These are phyloP conservation scores for Monochamus saltuarius DNA, from an alignment of 1,140 invertebrate genomes.

Conservation along the genomic window DNA sequence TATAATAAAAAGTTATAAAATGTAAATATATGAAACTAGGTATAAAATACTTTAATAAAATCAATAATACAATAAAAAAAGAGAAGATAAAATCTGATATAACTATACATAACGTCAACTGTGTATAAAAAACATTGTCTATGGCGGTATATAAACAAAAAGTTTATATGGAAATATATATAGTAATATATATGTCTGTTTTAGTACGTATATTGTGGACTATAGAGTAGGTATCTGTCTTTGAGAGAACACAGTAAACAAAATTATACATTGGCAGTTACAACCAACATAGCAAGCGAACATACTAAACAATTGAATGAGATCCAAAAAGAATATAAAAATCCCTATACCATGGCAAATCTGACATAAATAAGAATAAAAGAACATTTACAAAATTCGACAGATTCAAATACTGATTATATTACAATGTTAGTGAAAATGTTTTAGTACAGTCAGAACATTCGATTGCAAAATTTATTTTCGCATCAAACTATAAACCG, in stretches of 20 bases:
- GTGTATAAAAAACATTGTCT: conserved; percentile 43
- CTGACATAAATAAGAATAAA: conserved; percentile 32
- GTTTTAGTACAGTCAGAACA: no score
- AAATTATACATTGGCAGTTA: conserved; percentile 41
- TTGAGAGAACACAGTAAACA: conserved; percentile 39
- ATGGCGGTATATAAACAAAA: conserved; percentile 40
- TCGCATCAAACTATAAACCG: no score
- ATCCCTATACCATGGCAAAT: conserved; percentile 50
- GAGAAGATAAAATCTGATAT: conserved; percentile 49
- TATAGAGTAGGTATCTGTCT: conserved; percentile 34
- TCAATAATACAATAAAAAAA: conserved; percentile 48
- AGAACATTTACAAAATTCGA: conserved; percentile 32
- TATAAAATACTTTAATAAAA: conserved; percentile 51
- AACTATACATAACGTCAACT: conserved; percentile 51
- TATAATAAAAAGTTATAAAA: conserved; percentile 49
- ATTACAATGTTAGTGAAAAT: conserved; percentile 23
- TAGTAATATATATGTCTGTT: conserved; percentile 15
- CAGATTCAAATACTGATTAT: conserved; percentile 32
- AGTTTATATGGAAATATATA: conserved; percentile 31
- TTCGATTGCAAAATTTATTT: no score
- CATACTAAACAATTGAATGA: conserved; percentile 35
- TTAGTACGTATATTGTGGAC: conserved; percentile 9
- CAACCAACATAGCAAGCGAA: conserved; percentile 30
- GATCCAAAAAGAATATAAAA: conserved; percentile 40
- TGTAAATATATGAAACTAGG: conserved; percentile 49